A percentile compares a stretch with the other conserved stretches of the same genome.
These are phyloP conservation scores for Podabrus alpinus DNA, from an alignment of 2,888 invertebrate species.

Conservation along the genomic window DNA sequence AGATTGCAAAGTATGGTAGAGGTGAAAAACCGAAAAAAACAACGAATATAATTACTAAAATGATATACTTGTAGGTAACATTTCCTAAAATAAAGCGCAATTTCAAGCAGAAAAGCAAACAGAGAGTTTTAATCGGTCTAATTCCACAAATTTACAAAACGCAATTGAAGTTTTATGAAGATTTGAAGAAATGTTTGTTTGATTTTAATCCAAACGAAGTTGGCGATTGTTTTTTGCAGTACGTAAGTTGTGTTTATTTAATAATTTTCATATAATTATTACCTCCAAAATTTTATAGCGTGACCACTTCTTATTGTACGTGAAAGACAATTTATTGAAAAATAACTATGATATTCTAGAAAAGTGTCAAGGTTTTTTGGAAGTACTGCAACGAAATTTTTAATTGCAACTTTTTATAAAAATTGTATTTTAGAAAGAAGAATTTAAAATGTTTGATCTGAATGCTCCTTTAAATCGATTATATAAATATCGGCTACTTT, in stretches of 20 bases:
- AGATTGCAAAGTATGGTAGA: background rate
- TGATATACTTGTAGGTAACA: background rate
- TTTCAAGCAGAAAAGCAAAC: background rate
- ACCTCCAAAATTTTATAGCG: background rate
- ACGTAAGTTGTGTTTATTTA: constrained; percentile 4
- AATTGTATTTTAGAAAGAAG: background rate
- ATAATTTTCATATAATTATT: background rate
- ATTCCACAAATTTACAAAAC: constrained; percentile 2
- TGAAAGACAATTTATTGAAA: constrained; percentile 14
- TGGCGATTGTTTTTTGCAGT: constrained; percentile 12
- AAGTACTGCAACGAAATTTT: background rate
- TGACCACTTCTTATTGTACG: constrained; percentile 5
- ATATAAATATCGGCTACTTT: constrained; percentile 14
- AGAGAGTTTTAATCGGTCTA: background rate
- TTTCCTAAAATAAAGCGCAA: background rate
- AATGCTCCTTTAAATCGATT: constrained; percentile 14
- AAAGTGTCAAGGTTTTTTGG: constrained; percentile 5
- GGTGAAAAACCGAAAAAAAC: background rate
- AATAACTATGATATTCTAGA: constrained; percentile 2
- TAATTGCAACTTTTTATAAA: background rate
- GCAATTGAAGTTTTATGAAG: constrained; percentile 7
- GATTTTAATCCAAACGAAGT: constrained; percentile 10
- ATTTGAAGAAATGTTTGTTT: constrained; percentile 10
- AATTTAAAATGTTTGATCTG: background rate
- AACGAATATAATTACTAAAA: too few species aligned